Evolutionary conservation across 1,140 invertebrate genomes (phyloP), one percentile per base, ranked within the genome.

Genomic region (Hyposmocoma kahamanoa): DNA sequence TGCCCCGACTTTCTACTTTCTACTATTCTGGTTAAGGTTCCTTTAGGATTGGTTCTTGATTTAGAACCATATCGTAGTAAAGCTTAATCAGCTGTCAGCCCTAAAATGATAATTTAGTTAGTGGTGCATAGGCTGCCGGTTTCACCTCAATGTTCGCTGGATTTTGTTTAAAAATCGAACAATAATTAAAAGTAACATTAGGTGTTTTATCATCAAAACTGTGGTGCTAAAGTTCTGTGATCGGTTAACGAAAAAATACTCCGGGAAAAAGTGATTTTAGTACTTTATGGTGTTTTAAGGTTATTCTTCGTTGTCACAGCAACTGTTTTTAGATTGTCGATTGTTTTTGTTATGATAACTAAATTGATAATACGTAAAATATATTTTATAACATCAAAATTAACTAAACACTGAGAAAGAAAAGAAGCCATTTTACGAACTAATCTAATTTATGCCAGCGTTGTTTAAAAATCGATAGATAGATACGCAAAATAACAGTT

Each of bases 101-200:
- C 69, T 67, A 71, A 61, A 71, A 75, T 77, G 76, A 81, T 80
- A 80, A 83, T 83, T 81, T 64, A 79, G 79, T 81, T 79, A 70
- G 73, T 68, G 53, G 47, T 56, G 62, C 57, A 63, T 57, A 65
- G 61, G 55, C 67, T 65, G 53, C 65, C 72, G 72, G 67, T 62
- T 55, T 22, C 9, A 39, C 15, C 18, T 15, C 2, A 17, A n/a
- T n/a, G n/a, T 36, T 36, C 6, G 3, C 3, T 36, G 32, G 15
- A 6, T 26, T 26, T 26, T 6, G 11, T 26, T 26, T 5, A 6
- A 11, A 26, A 26, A 26, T 6, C 24, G n/a, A n/a, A 26, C 32
- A 17, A 6, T 8, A 36, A 36, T 36, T 36, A 36, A 36, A 36
- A 36, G 15, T 36, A 17, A 36, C 15, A 36, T 13, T 17, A 17